Base-by-base conservation (phyloP, 30 jellyfish, hydroid and myxozoan genomes). In the Aurelia aurita region DNA sequence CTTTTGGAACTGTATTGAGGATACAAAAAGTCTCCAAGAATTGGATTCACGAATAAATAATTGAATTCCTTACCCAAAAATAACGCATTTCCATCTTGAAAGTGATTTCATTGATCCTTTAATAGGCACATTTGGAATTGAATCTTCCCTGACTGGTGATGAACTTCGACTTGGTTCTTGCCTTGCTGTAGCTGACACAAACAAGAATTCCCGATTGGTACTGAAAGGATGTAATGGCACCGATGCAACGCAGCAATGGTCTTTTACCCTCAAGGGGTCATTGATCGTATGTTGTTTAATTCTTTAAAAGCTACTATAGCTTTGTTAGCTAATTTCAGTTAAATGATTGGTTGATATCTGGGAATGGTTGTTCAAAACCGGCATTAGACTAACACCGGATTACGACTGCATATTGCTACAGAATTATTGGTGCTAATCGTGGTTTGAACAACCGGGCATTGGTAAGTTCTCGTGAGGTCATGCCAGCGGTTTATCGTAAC, bases 181-280 rank as follows among this genome's bases (percentile, higher is more conserved):
- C 62, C 25, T 93, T 62, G 96, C 97, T 6, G 96, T 74, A 5
- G 44, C 74, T 5, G 82, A 91, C 20, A 72, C 69, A 14, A 69
- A 72, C 58, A 82, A 49, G 29, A 69, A 72, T 32, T 89, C 90
- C 12, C 61, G 60, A 45, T 22, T 93, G 39, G 77, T 77, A 14
- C 70, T 85, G 54, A 77, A 58, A 35, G 97, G 93, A 18, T 93
- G 98, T 43, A 93, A 93, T 69, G 84, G 58, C 35, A 93, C 97
- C 10, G 98, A 93, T 68, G 64, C 89, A 12, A 72, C 47, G 54
- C 98, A 93, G 77, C 87, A 93, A 84, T 93, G 98, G 98, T 58
- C 98, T 13, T 89, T 25, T 69, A 87, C 98, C 0, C 87, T 93
- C 69, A 84, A 88, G 49, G 98, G 98, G 11, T 51, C 84, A 15